Conservation (phyloP, 2,888 invertebrate species). For the Eilema depressum region DNA sequence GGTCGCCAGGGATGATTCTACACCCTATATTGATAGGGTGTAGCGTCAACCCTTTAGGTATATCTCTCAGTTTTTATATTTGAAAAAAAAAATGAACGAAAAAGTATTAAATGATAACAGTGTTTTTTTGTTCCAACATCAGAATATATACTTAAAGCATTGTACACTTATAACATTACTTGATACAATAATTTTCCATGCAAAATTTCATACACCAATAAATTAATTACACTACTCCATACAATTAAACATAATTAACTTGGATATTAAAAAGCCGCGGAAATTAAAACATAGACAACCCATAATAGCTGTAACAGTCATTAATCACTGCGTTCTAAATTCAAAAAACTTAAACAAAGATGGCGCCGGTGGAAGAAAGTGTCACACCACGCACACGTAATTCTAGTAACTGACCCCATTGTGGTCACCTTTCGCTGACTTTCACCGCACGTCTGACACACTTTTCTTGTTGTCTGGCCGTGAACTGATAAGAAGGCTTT, state of each 20-base stretch:
- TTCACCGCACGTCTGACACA: conserved; percentile 76
- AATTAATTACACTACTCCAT: not conserved
- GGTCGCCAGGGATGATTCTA: too few relatives aligned
- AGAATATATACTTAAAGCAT: too few relatives aligned
- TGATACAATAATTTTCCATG: not conserved
- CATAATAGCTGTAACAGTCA: conserved; percentile 44
- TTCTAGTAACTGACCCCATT: conserved; percentile 78
- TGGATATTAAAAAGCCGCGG: conserved; percentile 10
- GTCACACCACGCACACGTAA: conserved; percentile 78
- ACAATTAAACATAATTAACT: conserved; percentile 20
- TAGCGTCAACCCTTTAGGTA: too few relatives aligned
- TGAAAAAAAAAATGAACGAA: too few relatives aligned
- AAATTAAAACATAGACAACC: conserved; percentile 14
- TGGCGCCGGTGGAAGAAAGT: conserved; percentile 76
- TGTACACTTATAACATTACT: not conserved
- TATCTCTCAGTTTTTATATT: too few relatives aligned
- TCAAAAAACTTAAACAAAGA: conserved; percentile 47
- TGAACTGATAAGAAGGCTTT: conserved; percentile 52
- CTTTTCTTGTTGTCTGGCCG: conserved; percentile 57
- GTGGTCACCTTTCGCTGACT: conserved; percentile 80
- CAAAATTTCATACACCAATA: not conserved
- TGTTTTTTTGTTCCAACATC: too few relatives aligned
- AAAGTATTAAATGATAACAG: too few relatives aligned
- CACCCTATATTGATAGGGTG: too few relatives aligned
- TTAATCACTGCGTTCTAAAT: conserved; percentile 38